Conservation (phyloP, 2,113 vertebrate genomes). For the Pygoscelis adeliae region DNA sequence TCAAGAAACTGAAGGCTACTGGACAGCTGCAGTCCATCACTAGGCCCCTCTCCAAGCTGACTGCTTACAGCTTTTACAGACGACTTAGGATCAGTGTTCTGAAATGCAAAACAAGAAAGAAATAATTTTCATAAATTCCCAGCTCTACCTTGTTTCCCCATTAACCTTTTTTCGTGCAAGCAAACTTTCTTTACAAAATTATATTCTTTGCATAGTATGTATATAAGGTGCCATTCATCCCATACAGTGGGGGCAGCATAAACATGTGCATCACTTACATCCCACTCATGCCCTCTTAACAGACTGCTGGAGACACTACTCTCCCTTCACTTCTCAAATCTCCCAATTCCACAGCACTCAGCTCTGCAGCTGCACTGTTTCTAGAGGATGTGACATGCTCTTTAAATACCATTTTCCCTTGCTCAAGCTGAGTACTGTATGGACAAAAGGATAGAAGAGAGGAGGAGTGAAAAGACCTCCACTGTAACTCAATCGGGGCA, state of each 20-base stretch:
- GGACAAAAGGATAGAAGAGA: not conserved
- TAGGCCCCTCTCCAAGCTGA: conserved; percentile 86
- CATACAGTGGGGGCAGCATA: not conserved
- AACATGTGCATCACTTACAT: not conserved
- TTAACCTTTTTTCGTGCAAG: not conserved
- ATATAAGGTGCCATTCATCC: not conserved
- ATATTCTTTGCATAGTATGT: not conserved
- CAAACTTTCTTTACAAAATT: not conserved
- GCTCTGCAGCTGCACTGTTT: not conserved
- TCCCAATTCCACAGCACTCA: not conserved
- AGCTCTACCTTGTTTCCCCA: not conserved
- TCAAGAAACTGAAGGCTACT: conserved; percentile 96
- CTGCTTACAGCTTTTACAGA: conserved; percentile 87
- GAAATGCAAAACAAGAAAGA: conserved; percentile 33
- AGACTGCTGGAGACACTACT: not conserved
- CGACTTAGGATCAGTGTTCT: conserved; percentile 82
- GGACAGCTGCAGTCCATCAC: conserved; percentile 89
- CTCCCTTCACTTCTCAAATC: not conserved
- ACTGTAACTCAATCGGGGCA: not conserved
- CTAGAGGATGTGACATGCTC: not conserved
- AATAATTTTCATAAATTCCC: not conserved
- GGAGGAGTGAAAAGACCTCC: not conserved
- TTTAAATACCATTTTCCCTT: not conserved
- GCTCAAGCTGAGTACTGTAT: not conserved
- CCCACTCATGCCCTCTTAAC: not conserved